Evolutionary conservation across 2,797 vertebrate genomes (phyloP).

Genomic region (Rhabdophis nuchalis): DNA sequence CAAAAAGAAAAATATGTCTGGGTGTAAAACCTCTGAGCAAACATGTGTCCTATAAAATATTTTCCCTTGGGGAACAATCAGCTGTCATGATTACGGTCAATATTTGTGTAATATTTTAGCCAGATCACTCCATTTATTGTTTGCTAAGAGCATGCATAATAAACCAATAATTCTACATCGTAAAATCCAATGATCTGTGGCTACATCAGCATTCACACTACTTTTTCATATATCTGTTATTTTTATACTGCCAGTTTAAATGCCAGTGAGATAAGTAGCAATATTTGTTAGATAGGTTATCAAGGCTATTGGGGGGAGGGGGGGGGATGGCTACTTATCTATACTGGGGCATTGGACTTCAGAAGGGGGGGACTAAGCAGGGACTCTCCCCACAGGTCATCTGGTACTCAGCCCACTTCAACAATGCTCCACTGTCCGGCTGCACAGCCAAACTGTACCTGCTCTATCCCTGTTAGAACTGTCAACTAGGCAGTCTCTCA

Average conservation of each 20-base stretch:
- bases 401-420: neutral
- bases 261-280: conserved; percentile 63
- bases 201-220: conserved; percentile 64
- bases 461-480: neutral
- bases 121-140: conserved; percentile 55
- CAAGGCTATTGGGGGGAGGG: neutral
- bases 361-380: neutral
- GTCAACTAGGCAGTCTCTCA: neutral
- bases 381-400: neutral
- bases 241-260: conserved; percentile 64
- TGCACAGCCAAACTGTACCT: neutral
- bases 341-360: neutral
- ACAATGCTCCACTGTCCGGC: neutral
- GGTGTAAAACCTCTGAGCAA: conserved; percentile 4
- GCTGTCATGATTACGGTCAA: conserved; percentile 55
- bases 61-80: conserved; percentile 44
- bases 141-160: conserved; percentile 65
- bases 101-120: conserved; percentile 64
- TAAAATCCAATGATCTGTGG: conserved; percentile 71
- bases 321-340: neutral
- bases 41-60: conserved; percentile 55
- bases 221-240: conserved; percentile 51
- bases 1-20: neutral
- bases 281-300: conserved; percentile 55
- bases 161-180: conserved; percentile 59